phyloP scores from a whole-genome alignment of 2,888 invertebrate genomes.

The Stenodera caucasica region DNA sequence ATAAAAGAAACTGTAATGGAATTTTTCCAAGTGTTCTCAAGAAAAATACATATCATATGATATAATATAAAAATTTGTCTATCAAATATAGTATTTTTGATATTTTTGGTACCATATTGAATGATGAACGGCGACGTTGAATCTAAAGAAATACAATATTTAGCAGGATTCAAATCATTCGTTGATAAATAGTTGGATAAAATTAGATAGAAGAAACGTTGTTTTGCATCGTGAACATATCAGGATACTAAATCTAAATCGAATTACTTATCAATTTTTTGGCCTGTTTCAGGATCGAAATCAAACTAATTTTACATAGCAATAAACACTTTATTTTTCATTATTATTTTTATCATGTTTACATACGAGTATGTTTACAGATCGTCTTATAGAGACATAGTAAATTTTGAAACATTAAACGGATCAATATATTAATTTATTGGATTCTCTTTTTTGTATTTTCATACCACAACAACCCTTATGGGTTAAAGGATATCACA shows the following conservation, averaged over 20 bases:
- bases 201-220: constrained; percentile 16
- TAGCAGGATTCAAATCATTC: constrained; percentile 30
- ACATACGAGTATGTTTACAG: constrained; percentile 40
- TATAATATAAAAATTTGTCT: no score
- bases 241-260: constrained; percentile 29
- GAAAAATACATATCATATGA: not conserved
- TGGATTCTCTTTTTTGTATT: constrained; percentile 22
- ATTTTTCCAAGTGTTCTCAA: not conserved
- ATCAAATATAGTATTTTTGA: no score
- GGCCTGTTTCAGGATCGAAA: not conserved
- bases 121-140: no score
- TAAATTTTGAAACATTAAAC: constrained; percentile 41
- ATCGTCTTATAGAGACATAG: constrained; percentile 40
- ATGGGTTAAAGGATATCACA: constrained; percentile 46
- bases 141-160: not conserved
- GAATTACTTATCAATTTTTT: not conserved
- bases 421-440: constrained; percentile 33
- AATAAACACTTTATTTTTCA: constrained; percentile 42
- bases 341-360: constrained; percentile 23
- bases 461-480: constrained; percentile 27
- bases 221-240: constrained; percentile 27
- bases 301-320: constrained; percentile 28
- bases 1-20: not conserved
- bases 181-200: constrained; percentile 34
- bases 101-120: no score